A percentile compares a stretch with the other conserved stretches of the same genome.
Conservation (phyloP, 2,888 invertebrate genomes). For the Lasioglossum lativentre region DNA sequence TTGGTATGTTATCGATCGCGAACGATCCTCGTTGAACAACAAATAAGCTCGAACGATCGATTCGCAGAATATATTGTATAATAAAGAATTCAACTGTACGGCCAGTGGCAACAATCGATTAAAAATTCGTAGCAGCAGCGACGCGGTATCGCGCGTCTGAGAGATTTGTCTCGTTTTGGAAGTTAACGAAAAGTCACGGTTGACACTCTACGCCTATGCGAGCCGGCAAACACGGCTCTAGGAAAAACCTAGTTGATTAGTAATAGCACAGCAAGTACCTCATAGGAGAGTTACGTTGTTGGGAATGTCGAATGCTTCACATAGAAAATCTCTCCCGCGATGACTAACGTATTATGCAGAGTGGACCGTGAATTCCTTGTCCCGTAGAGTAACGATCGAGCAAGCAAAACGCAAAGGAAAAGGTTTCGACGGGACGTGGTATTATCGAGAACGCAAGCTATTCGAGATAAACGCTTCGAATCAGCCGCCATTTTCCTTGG, state of each 20-base stretch:
- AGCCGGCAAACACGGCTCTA: conserved; percentile 44
- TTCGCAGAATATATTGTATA: neutral
- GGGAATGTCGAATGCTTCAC: conserved; percentile 82
- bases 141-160: neutral
- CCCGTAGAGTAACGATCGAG: neutral
- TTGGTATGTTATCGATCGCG: neutral
- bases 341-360: conserved; percentile 16
- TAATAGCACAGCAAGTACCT: conserved; percentile 70
- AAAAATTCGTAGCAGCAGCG: neutral
- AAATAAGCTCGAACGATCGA: neutral
- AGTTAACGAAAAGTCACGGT: conserved; percentile 51
- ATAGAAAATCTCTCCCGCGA: conserved; percentile 42
- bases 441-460: neutral
- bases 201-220: conserved; percentile 61
- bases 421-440: neutral
- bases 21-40: conserved; percentile 3
- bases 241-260: conserved; percentile 61
- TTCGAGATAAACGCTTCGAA: neutral
- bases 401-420: neutral
- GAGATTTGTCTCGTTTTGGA: conserved; percentile 19
- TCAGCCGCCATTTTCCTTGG: too few relatives aligned
- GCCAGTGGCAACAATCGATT: neutral
- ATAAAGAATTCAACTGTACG: neutral
- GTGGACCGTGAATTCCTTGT: neutral
- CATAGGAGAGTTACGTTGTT: conserved; percentile 65